phyloP scores from a whole-genome alignment of 2,888 invertebrate species.

The Urechis unicinctus region DNA sequence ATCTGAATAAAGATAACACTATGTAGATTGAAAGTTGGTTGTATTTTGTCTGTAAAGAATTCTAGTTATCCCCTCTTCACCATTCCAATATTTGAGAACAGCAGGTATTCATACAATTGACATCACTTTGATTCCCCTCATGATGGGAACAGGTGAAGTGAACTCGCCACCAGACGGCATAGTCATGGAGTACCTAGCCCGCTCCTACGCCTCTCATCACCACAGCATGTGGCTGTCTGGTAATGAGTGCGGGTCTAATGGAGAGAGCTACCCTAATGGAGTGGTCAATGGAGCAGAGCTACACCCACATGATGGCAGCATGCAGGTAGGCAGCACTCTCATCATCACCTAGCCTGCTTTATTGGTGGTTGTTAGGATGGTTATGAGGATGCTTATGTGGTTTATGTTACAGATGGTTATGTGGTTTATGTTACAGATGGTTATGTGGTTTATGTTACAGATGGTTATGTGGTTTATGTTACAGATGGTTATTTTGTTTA shows the following conservation, averaged over 20 bases:
- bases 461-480: no score
- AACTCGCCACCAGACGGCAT: constrained; percentile 4
- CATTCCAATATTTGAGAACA: no score
- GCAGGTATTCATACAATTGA: constrained; percentile 2
- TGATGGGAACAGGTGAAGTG: constrained; percentile 1
- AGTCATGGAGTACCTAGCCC: constrained; percentile 1
- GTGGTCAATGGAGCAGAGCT: constrained; percentile 9
- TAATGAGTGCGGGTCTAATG: background rate
- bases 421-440: no score
- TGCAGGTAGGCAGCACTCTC: constrained; percentile 6
- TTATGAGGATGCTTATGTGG: background rate
- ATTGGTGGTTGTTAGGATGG: background rate
- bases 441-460: no score
- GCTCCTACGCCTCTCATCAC: constrained; percentile 2
- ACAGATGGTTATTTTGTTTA: no score
- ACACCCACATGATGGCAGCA: background rate
- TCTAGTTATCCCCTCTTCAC: no score
- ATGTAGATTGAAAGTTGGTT: no score
- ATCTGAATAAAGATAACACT: no score
- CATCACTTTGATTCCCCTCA: background rate
- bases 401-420: no score
- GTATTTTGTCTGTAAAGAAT: no score
- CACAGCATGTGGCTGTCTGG: background rate
- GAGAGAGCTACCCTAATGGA: background rate
- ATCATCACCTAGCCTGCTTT: background rate